Base-by-base conservation (phyloP, 2,113 vertebrate species). In the Sceloporus tristichus region DNA sequence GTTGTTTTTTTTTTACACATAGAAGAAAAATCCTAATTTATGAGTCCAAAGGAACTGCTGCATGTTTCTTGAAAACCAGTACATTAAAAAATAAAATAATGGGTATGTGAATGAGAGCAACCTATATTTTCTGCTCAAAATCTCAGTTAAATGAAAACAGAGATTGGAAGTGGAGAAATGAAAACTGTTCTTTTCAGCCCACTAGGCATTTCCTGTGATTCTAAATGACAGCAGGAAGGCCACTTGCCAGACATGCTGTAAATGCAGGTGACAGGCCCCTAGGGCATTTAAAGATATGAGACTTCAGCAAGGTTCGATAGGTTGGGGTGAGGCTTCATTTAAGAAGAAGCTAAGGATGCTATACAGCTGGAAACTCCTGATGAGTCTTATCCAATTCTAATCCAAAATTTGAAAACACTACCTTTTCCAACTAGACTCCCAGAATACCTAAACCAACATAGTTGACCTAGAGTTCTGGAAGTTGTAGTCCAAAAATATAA, bases 211-310 rank as follows among this genome's bases (percentile, higher is more conserved):
- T 6, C 0, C 59, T 88, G 76, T 86, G 85, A 81, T 85, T 85
- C 34, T 71, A 86, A 86, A 78, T 73, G 66, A 88, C 79, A 87
- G 70, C n/a, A 76, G 10, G 77, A 88, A 11, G 0, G 4, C 4
- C 10, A n/a, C 29, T 87, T 90, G 62, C 88, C 66, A 88, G 53
- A 79, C 18, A 70, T 82, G 1, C 79, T 88, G 54, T 91, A 1
- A 87, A 79, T 90, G 62, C 70, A 71, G 78, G 23, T 86, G 71
- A 89, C 0, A 19, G 90, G 53, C 42, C 87, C 82, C 4, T 19
- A 77, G 40, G 18, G 4, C 88, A 40, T 91, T 29, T 85, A 70
- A 38, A 90, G 25, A 79, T n/a, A 48, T 48, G 48, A 78, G 38
- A 65, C 82, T 54, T 59, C 88, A 21, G 21, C 2, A 71, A 79